Base-by-base conservation (phyloP, 2,888 invertebrate species). In the Ctenicera cuprea region DNA sequence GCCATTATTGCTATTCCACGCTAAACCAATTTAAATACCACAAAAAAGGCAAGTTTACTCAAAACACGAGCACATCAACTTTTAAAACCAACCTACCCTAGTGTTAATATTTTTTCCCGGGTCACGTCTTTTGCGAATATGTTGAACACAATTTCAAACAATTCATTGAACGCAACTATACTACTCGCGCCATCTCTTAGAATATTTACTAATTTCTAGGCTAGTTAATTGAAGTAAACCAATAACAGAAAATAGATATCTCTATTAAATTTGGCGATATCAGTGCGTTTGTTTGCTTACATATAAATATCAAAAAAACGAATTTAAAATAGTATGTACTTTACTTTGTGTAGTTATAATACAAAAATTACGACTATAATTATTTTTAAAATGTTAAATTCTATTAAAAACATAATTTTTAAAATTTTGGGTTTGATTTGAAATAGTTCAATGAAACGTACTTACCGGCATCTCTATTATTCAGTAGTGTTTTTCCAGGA, bases 401-500 rank as follows among this genome's bases (percentile, higher is more conserved):
- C 1, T 8, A 33, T 33, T 9, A 9, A 9, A 5, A 33, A 33
- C 7, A 33, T 8, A 5, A 1, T 33, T 9, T 14, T 14, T 43
- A 1, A 3, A 43, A 14, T n/a, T n/a, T 43, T 5, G n/a, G 9
- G 3, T 48, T 48, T 9, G 14, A 20, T 18, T 18, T 48, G 48
- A 20, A 50, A 22, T 20, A 5, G 22, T 22, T 11, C 50, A 50
- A 50, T 11, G 22, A 16, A 57, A 41, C 61, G 20, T n/a, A 20
- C 61, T 52, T 66, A 67, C 72, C 73, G 68, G 64, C 63, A 22
- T 54, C 30, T 48, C 59, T 59, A 45, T 66, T 63, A 73, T 57
- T 63, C 73, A 41, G n/a, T n/a, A n/a, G 73, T 73, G 64, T 62
- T 72, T 73, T 73, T 65, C 68, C 61, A 65, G 61, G 54, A 65